phyloP scores from a whole-genome alignment of 2,888 invertebrate species.

The Tenthredo notha region DNA sequence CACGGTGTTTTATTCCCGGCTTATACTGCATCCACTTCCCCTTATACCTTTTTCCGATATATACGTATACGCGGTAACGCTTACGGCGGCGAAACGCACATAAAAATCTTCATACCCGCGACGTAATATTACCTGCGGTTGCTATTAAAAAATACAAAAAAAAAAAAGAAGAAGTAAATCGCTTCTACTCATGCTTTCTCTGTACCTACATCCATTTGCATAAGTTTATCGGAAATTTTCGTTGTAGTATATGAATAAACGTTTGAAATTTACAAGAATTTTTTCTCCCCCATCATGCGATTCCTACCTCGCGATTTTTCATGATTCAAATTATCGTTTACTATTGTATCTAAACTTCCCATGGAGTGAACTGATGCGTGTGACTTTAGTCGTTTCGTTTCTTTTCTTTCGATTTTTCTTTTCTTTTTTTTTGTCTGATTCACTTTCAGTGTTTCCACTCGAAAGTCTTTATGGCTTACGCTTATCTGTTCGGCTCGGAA shows the following conservation, averaged over 20 bases:
- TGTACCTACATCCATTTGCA: not conserved
- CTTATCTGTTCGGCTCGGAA: constrained; percentile 37
- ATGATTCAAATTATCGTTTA: not conserved
- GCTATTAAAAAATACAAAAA: not conserved
- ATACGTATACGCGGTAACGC: not conserved
- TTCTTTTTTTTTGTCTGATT: not conserved
- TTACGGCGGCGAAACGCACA: not conserved
- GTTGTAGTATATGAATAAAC: not conserved
- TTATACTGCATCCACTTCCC: not conserved
- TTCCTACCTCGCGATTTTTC: not conserved
- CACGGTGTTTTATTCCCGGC: constrained; percentile 18
- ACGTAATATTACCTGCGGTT: constrained; percentile 6
- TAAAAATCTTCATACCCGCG: constrained; percentile 18
- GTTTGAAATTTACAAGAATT: not conserved
- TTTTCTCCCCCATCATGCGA: not conserved
- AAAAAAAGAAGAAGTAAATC: no score
- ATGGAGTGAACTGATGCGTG: not conserved
- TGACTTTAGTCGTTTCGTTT: not conserved
- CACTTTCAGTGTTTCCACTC: constrained; percentile 24
- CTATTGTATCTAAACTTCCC: not conserved
- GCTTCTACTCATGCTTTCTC: not conserved
- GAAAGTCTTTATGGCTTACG: constrained; percentile 33
- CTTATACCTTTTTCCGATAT: not conserved
- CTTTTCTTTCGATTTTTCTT: not conserved
- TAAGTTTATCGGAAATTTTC: not conserved